Evolutionary conservation across 2,797 vertebrate species (phyloP).

Genomic region (Poecilia gillii): DNA sequence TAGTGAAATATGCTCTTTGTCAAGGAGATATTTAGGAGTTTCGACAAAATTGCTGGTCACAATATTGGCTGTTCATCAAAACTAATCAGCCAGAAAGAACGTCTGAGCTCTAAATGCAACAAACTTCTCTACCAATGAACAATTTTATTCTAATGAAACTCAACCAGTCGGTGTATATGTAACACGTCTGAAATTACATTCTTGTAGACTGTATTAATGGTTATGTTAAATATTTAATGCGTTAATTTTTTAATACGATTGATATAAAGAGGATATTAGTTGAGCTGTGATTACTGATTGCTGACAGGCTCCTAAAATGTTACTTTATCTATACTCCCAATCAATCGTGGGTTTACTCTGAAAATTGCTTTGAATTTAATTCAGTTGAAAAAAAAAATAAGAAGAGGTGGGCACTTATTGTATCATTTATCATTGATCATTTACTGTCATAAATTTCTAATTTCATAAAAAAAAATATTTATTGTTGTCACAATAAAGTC

Average conservation of each 20-base stretch:
- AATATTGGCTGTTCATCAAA: neutral
- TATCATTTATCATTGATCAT: too few relatives aligned
- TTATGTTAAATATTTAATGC: neutral
- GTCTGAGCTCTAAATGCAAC: neutral
- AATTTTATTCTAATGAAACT: too few relatives aligned
- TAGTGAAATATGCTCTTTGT: neutral
- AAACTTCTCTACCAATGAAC: neutral
- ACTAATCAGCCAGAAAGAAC: neutral
- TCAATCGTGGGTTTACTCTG: neutral
- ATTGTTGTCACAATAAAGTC: too few relatives aligned
- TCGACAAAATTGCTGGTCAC: too few relatives aligned
- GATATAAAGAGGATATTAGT: neutral
- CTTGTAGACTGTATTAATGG: neutral
- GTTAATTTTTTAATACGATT: neutral
- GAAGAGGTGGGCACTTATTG: too few relatives aligned
- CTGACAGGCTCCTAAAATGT: neutral
- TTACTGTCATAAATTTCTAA: too few relatives aligned
- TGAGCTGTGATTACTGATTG: neutral
- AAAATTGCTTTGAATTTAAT: neutral
- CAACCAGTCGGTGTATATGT: neutral
- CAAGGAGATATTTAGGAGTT: neutral
- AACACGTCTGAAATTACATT: neutral
- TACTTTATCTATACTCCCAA: neutral
- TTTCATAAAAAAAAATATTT: too few relatives aligned
- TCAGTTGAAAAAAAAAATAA: conserved; percentile 6